Conservation (phyloP, 2,113 vertebrate genomes). For the mouse (Mus musculus) region DNA sequence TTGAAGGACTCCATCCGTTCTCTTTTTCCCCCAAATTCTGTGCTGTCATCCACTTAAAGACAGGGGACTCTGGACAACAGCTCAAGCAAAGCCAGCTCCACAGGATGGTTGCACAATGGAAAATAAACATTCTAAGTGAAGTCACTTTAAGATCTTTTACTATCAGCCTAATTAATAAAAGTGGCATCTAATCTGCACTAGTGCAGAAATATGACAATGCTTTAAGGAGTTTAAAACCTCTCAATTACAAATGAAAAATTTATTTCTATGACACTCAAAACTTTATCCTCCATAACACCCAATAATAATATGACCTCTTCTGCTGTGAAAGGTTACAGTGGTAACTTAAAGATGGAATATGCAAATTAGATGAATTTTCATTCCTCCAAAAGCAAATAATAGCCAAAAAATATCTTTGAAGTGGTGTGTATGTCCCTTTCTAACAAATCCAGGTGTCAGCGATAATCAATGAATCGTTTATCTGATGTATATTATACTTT, state of each 20-base stretch:
- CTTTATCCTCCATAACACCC: neutral
- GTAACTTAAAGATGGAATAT: constrained; percentile 53
- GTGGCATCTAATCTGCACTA: neutral
- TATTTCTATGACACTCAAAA: constrained; percentile 72
- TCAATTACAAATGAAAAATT: constrained; percentile 74
- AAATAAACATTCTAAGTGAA: neutral
- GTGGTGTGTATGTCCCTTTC: constrained; percentile 58
- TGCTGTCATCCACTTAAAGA: neutral
- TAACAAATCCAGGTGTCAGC: constrained; percentile 80
- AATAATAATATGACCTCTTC: fast-evolving
- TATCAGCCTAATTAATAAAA: neutral
- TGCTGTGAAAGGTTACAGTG: constrained; percentile 49
- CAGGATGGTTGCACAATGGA: neutral
- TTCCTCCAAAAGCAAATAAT: constrained; percentile 64
- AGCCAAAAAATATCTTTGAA: constrained; percentile 63
- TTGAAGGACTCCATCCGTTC: neutral
- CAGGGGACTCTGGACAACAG: neutral
- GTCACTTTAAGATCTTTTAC: neutral
- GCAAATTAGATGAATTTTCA: neutral
- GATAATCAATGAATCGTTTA: constrained; percentile 85
- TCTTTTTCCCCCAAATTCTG: neutral
- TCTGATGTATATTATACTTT: constrained; percentile 81
- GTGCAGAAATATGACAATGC: neutral
- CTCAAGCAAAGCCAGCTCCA: constrained; percentile 5
- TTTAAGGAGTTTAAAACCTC: constrained; percentile 57